Conservation (phyloP, 2,113 vertebrate species). For the Fregetta grallaria region DNA sequence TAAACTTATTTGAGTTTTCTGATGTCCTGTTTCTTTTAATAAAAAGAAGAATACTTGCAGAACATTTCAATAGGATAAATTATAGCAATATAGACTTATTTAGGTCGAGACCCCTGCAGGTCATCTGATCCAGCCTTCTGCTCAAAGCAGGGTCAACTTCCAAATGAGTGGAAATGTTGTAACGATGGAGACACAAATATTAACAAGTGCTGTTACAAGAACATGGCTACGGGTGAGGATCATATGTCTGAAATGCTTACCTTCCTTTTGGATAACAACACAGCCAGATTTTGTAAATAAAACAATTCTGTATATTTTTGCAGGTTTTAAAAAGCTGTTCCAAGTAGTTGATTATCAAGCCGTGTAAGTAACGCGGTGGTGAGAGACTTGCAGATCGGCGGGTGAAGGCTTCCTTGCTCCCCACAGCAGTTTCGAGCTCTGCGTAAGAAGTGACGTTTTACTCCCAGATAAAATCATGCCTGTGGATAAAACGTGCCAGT, state of each 20-base stretch:
- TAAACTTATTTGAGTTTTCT: background rate
- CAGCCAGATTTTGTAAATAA: background rate
- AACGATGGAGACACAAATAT: background rate
- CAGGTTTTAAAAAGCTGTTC: background rate
- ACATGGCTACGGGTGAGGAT: rapidly evolving
- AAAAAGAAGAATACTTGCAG: background rate
- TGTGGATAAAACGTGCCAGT: background rate
- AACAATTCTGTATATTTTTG: background rate
- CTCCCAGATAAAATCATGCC: background rate
- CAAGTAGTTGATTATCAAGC: background rate
- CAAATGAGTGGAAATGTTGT: background rate
- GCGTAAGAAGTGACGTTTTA: background rate
- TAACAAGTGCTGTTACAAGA: background rate
- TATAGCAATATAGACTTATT: background rate
- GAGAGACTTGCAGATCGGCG: background rate
- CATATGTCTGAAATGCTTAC: background rate
- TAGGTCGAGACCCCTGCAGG: background rate
- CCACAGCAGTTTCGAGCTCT: rapidly evolving
- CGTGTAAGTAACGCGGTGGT: rapidly evolving
- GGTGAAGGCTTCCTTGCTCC: background rate
- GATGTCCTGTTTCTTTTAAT: background rate
- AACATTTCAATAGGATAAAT: background rate
- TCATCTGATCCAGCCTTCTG: background rate
- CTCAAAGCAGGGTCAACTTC: background rate
- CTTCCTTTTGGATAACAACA: background rate